These are phyloP conservation scores for Danaus chrysippus DNA, from an alignment of 2,888 invertebrate genomes.

Conservation along the genomic window DNA sequence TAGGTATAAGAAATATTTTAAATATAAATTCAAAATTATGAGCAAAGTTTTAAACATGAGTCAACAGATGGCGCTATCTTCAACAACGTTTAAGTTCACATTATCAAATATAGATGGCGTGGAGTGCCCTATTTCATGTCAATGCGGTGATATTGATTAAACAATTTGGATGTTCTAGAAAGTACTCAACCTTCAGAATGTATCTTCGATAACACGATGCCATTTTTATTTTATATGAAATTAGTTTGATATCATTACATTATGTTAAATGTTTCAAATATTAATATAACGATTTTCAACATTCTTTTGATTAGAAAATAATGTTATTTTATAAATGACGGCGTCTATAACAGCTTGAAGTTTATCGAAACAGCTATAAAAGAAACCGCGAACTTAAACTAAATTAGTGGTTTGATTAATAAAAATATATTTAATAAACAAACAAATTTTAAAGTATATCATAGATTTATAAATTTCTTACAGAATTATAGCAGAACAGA, in stretches of 20 bases:
- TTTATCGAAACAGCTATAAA: too few species aligned
- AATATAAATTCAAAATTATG: not conserved
- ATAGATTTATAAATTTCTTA: too few species aligned
- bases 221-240: not conserved
- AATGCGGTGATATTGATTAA: conserved; percentile 1
- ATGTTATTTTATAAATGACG: too few species aligned
- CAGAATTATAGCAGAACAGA: too few species aligned
- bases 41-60: not conserved
- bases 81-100: not conserved
- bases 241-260: not conserved
- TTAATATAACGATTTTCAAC: not conserved
- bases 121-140: not conserved
- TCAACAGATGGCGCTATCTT: conserved; percentile 21
- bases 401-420: too few species aligned
- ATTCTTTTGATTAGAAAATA: not conserved
- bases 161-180: conserved; percentile 5
- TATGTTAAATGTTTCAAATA: not conserved
- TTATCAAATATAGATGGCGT: conserved; percentile 11
- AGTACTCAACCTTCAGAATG: conserved; percentile 1
- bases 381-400: too few species aligned
- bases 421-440: too few species aligned
- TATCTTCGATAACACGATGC: not conserved
- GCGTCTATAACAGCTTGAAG: too few species aligned
- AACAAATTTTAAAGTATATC: too few species aligned
- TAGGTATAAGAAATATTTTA: too few species aligned